Conservation (phyloP, 2,113 vertebrate genomes). For the Tragelaphus scriptus region DNA sequence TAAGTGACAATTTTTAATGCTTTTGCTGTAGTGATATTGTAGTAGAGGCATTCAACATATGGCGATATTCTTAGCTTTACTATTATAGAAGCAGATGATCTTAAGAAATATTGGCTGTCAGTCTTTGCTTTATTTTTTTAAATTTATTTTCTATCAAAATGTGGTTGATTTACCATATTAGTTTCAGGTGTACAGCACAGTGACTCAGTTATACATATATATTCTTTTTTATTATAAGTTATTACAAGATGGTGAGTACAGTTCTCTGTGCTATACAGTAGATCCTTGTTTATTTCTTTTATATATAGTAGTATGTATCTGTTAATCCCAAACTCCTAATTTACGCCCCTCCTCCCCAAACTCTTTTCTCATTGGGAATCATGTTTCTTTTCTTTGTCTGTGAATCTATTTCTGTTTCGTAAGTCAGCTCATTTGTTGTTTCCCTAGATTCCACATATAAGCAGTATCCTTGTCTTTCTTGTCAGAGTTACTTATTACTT, state of each 20-base stretch:
- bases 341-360: not conserved
- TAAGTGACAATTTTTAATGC: conserved; percentile 5
- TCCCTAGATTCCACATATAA: not conserved
- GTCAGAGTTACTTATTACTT: not conserved
- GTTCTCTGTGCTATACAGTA: not conserved
- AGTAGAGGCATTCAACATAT: conserved; percentile 15
- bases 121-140: not conserved
- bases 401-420: not conserved
- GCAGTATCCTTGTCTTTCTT: not conserved
- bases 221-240: not conserved
- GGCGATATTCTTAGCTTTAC: conserved; percentile 20
- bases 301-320: not conserved
- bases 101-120: not conserved
- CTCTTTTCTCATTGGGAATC: not conserved
- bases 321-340: not conserved
- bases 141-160: not conserved
- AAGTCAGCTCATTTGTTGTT: not conserved
- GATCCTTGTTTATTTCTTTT: not conserved
- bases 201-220: not conserved
- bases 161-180: not conserved
- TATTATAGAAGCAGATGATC: not conserved
- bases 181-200: not conserved
- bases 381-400: not conserved
- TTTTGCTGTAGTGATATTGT: conserved; percentile 36
- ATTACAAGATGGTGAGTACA: not conserved